Percentiles rank a stretch among this genome's conserved stretches.
phyloP scores from a whole-genome alignment of 2,113 vertebrate species.

The Egretta garzetta region DNA sequence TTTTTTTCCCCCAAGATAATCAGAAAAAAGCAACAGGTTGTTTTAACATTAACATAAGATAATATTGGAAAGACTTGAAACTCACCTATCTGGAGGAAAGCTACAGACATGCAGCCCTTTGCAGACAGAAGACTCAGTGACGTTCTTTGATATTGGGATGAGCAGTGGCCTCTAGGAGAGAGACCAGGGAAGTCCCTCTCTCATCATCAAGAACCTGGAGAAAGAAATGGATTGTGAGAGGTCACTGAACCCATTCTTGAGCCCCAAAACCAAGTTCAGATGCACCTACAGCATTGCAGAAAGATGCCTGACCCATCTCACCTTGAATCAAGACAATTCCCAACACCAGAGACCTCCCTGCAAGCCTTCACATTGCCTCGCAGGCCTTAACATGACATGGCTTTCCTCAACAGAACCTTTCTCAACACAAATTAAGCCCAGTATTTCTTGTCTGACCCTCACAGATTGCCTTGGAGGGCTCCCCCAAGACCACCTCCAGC shows the following conservation, averaged over 20 bases:
- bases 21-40: background rate
- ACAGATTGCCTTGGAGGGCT: too few species aligned
- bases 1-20: background rate
- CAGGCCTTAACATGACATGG: background rate
- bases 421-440: rapidly evolving
- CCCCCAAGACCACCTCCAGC: rapidly evolving
- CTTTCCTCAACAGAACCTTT: background rate
- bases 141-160: background rate
- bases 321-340: background rate
- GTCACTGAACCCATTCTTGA: background rate
- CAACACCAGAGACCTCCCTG: background rate
- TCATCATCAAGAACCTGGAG: background rate
- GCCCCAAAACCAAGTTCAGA: background rate
- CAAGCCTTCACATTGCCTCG: rapidly evolving
- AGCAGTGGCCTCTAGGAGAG: background rate
- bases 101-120: background rate
- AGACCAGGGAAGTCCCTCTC: background rate
- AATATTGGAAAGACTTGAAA: background rate
- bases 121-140: background rate
- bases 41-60: background rate
- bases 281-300: background rate
- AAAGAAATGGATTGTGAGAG: background rate
- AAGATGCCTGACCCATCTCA: background rate
- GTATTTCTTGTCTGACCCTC: background rate
- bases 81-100: background rate